Evolutionary conservation across 2,113 vertebrate genomes (phyloP).

Genomic region (Puntigrus tetrazona): DNA sequence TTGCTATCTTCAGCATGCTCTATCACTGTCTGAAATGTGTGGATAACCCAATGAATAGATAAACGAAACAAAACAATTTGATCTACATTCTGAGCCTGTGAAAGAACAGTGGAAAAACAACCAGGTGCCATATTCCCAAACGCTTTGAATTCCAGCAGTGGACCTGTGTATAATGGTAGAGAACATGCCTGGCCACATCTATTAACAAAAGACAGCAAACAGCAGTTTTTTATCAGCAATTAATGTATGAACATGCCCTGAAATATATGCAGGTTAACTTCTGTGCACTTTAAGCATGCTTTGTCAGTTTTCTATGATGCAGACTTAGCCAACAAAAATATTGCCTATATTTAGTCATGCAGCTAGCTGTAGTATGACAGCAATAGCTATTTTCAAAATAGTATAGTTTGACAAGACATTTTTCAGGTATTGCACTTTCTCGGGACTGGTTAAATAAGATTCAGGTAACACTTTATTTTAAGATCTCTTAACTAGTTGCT

Average conservation of each 20-base stretch:
- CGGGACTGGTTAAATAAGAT: neutral
- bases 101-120: neutral
- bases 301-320: neutral
- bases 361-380: neutral
- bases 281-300: neutral
- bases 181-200: conserved; percentile 3
- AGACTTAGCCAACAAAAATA: neutral
- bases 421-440: neutral
- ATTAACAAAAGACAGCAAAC: neutral
- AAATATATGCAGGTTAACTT: neutral
- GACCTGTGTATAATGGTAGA: neutral
- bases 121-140: neutral
- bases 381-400: neutral
- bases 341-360: neutral
- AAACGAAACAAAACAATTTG: neutral
- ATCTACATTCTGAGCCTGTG: neutral
- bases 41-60: conserved; percentile 1
- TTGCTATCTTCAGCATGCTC: conserved; percentile 10
- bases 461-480: no score
- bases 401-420: neutral
- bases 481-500: no score
- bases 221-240: neutral
- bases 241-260: neutral
- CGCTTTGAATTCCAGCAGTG: neutral
- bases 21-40: conserved; percentile 11